phyloP scores from a whole-genome alignment of 2,113 vertebrate genomes.

The Tetrax tetrax region DNA sequence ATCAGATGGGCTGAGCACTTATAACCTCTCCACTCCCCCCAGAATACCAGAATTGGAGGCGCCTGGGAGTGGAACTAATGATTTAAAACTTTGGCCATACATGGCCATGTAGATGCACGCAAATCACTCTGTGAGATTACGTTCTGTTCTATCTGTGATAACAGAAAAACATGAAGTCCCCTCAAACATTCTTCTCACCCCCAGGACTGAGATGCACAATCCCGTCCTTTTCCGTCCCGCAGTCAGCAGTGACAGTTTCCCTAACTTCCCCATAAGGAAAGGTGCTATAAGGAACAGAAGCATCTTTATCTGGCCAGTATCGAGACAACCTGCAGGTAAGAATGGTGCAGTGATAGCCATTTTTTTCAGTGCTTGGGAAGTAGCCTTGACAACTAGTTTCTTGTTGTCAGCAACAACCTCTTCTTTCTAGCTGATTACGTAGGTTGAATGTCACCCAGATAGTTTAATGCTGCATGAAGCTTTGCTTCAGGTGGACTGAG shows the following conservation, averaged over 20 bases:
- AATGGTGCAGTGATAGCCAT: not conserved
- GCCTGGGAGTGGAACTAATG: not conserved
- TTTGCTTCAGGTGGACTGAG: not conserved
- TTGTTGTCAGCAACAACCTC: not conserved
- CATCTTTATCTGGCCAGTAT: not conserved
- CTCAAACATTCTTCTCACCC: not conserved
- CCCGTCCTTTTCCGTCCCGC: not conserved
- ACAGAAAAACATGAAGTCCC: not conserved
- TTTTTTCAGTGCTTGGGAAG: not conserved
- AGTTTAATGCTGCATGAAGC: not conserved
- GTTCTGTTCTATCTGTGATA: not conserved
- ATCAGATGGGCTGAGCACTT: conserved; percentile 4
- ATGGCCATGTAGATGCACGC: not conserved
- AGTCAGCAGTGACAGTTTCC: not conserved
- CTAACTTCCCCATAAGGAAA: not conserved
- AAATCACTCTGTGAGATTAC: not conserved
- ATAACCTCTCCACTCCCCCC: not conserved
- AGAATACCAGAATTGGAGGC: conserved; percentile 1
- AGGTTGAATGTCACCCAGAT: not conserved
- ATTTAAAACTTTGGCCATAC: conserved; percentile 18
- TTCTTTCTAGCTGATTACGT: not conserved
- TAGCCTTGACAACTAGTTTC: not conserved
- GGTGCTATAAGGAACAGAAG: not conserved
- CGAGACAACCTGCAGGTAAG: not conserved
- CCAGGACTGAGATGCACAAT: not conserved